These are phyloP conservation scores for Elgaria multicarinata DNA, from an alignment of 2,113 vertebrate genomes.

Conservation along the genomic window DNA sequence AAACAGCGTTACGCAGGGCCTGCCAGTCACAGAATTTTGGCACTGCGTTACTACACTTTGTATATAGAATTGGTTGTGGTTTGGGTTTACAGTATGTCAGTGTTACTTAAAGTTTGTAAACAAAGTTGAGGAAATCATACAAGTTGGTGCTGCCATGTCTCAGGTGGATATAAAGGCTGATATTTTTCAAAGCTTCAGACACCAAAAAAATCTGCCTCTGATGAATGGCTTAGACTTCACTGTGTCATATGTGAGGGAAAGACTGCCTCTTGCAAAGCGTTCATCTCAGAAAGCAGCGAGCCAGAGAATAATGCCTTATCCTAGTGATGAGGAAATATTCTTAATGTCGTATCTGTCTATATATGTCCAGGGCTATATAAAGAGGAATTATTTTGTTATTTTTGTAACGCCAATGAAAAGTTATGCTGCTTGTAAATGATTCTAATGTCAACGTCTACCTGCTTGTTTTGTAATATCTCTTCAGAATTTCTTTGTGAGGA, in stretches of 20 bases:
- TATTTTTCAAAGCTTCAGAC: conserved; percentile 56
- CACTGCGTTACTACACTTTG: conserved; percentile 14
- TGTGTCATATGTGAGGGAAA: accelerated
- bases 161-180: conserved; percentile 28
- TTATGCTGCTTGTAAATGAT: conserved; percentile 28
- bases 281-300: conserved; percentile 19
- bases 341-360: not conserved
- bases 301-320: not conserved
- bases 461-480: conserved; percentile 32
- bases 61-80: conserved; percentile 25
- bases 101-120: not conserved
- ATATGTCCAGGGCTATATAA: not conserved
- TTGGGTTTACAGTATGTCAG: conserved; percentile 29
- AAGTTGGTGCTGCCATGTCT: conserved; percentile 51
- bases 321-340: not conserved
- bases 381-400: conserved; percentile 60
- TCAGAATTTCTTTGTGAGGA: conserved; percentile 42
- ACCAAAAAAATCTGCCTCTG: conserved; percentile 64
- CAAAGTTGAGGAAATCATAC: not conserved
- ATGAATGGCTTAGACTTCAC: not conserved
- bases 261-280: not conserved
- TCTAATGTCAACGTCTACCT: not conserved
- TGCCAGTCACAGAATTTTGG: not conserved
- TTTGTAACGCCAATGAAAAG: conserved; percentile 53
- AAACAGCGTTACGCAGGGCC: not conserved